phyloP scores from a whole-genome alignment of 2,797 vertebrate genomes.

The Lutra lutra region DNA sequence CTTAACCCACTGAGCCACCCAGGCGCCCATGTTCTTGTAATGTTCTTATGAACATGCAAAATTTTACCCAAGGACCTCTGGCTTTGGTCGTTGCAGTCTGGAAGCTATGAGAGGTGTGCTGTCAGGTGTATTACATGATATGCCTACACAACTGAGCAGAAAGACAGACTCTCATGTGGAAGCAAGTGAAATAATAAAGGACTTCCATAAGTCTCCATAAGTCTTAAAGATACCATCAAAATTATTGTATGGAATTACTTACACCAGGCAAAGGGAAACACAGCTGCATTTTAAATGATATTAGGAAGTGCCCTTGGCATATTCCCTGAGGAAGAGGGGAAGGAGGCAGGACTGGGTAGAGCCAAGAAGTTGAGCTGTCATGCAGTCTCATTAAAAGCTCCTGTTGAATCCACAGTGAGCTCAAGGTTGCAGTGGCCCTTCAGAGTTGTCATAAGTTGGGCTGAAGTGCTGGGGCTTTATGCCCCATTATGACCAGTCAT shows the following conservation, averaged over 20 bases:
- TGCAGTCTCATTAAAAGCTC: neutral
- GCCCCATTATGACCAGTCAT: neutral
- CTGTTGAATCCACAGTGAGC: neutral
- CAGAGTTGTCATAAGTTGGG: neutral
- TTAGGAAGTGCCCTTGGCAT: neutral
- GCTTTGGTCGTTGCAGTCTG: slow-evolving; percentile 4
- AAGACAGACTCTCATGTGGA: slow-evolving; percentile 13
- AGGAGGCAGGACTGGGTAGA: neutral
- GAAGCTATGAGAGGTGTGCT: slow-evolving; percentile 7
- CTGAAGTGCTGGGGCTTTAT: neutral
- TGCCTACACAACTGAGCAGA: slow-evolving; percentile 10
- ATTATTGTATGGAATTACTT: slow-evolving; percentile 54
- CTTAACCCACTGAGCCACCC: no score
- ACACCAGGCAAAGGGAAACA: slow-evolving; percentile 46
- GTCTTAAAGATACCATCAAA: slow-evolving; percentile 64
- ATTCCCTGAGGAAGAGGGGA: neutral
- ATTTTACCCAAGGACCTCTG: slow-evolving; percentile 42
- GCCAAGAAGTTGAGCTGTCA: neutral
- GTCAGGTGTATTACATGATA: slow-evolving; percentile 31
- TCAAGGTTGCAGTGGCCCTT: neutral
- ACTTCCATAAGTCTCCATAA: neutral
- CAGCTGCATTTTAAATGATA: slow-evolving; percentile 65
- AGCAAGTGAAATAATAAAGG: slow-evolving; percentile 58
- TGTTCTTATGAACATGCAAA: slow-evolving; percentile 20
- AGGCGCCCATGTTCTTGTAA: slow-evolving; percentile 58